Base-by-base conservation (phyloP, 2,797 vertebrate genomes). In the Brachyrhaphis roseni region DNA sequence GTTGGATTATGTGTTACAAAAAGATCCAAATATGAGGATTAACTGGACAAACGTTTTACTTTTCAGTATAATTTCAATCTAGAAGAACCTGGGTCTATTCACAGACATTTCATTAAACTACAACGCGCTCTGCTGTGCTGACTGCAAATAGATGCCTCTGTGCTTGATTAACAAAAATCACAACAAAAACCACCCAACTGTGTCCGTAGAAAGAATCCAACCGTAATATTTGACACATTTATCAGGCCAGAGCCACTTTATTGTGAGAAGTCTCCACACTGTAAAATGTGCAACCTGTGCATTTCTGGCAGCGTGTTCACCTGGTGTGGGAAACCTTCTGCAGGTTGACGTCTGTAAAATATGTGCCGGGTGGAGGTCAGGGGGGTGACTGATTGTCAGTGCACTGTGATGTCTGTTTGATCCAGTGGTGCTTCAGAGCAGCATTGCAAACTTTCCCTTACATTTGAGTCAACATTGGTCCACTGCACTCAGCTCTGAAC, bases 371-470 rank as follows among this genome's bases (percentile, higher is more conserved):
- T 92, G 59, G 31, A 18, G 20, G 20, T 23, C 20, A 0, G 20
- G 20, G n/a, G 66, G 18, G 43, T 91, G 91, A 89, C 72, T 95
- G 97, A 97, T 97, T 97, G 97, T 97, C 96, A 81, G 93, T 95
- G 95, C 94, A 88, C 89, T 55, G 92, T 80, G 75, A 90, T 79
- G 53, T 87, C 72, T 11, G 84, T 59, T 86, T 82, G 86, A 84
- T 86, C 76, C 75, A 85, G 91, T 90, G 93, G 89, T 92, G 91
- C 90, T 87, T 91, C 83, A 83, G 46, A 86, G 87, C 89, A 91
- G 95, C 96, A 96, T 95, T 97, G 97, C 96, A 97, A 96, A 89
- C 94, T 92, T 92, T 94, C 96, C 93, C 93, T 90, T 91, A 95
- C 93, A 93, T 92, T 91, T 92, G 92, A 92, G 85, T 94, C 92